Percentiles rank a stretch among this genome's conserved stretches.
Conservation (phyloP, 1,140 invertebrate genomes). For the Trichoplusia ni region DNA sequence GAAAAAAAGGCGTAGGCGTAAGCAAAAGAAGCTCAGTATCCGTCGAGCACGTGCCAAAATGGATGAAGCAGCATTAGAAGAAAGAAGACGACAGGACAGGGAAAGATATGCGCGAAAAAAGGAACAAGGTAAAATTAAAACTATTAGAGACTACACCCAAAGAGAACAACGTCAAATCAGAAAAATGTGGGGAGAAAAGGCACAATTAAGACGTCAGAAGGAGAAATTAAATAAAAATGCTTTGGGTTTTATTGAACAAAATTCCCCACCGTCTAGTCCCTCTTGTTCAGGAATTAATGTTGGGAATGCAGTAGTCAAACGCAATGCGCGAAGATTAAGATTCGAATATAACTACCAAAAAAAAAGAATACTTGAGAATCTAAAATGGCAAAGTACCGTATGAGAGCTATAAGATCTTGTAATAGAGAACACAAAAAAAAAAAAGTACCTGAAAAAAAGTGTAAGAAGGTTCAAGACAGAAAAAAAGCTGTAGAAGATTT, state of each 20-base stretch:
- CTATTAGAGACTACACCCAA: slow-evolving; percentile 35
- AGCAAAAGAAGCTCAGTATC: slow-evolving; percentile 32
- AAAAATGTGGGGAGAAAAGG: slow-evolving; percentile 42
- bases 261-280: neutral
- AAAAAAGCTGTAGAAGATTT: neutral
- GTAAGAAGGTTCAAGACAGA: neutral
- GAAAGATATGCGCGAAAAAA: slow-evolving; percentile 38
- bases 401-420: neutral
- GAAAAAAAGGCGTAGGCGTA: slow-evolving; percentile 25
- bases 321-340: neutral
- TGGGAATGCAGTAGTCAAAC: neutral
- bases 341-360: neutral
- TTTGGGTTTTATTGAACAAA: neutral
- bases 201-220: slow-evolving; percentile 25
- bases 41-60: slow-evolving; percentile 31
- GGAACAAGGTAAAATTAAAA: slow-evolving; percentile 27
- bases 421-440: neutral
- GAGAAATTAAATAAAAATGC: neutral
- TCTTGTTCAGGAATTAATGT: neutral
- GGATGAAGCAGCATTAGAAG: slow-evolving; percentile 28
- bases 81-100: slow-evolving; percentile 37
- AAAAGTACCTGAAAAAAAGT: neutral
- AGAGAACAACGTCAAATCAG: slow-evolving; percentile 37
- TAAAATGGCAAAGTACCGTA: neutral
- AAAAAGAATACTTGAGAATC: neutral